Evolutionary conservation across 2,113 vertebrate genomes (phyloP).

Genomic region (Poeciliopsis turrubarensis): DNA sequence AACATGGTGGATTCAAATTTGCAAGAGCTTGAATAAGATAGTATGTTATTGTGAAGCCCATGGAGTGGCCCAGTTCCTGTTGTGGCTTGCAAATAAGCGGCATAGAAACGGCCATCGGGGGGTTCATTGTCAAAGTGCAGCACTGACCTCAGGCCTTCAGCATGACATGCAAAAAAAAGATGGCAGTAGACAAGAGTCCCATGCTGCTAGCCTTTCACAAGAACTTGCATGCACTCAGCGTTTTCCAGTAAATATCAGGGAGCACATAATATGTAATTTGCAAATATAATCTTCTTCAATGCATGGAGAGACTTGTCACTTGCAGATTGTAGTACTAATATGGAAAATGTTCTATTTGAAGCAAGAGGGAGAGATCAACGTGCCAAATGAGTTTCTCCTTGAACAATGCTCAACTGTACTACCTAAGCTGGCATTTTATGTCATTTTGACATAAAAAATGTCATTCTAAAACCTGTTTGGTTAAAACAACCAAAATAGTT

Average conservation of each 20-base stretch:
- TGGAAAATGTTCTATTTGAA: neutral
- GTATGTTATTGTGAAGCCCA: slow-evolving; percentile 4
- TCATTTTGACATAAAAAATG: too few relatives aligned
- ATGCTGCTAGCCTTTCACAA: slow-evolving; percentile 2
- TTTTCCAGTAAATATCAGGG: neutral
- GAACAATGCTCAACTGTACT: too few relatives aligned
- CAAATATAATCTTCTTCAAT: neutral
- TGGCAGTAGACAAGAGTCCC: slow-evolving; percentile 15
- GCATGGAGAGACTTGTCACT: neutral
- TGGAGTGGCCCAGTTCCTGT: slow-evolving; percentile 13
- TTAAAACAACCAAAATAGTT: too few relatives aligned
- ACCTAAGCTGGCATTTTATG: neutral
- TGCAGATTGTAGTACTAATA: neutral
- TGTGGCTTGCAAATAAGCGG: slow-evolving; percentile 33
- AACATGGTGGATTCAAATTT: slow-evolving; percentile 18
- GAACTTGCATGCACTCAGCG: neutral
- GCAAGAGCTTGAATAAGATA: slow-evolving; percentile 9
- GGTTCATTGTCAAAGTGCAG: slow-evolving; percentile 24
- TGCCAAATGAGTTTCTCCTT: neutral
- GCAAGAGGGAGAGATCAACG: neutral
- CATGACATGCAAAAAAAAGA: slow-evolving; percentile 30
- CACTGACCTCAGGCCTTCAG: slow-evolving; percentile 37
- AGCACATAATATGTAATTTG: neutral
- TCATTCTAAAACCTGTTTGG: neutral
- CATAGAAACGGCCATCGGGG: slow-evolving; percentile 13